Evolutionary conservation across 2,888 invertebrate genomes (phyloP), one percentile per base, ranked within the genome.

Genomic region (Ecliptopera silaceata): DNA sequence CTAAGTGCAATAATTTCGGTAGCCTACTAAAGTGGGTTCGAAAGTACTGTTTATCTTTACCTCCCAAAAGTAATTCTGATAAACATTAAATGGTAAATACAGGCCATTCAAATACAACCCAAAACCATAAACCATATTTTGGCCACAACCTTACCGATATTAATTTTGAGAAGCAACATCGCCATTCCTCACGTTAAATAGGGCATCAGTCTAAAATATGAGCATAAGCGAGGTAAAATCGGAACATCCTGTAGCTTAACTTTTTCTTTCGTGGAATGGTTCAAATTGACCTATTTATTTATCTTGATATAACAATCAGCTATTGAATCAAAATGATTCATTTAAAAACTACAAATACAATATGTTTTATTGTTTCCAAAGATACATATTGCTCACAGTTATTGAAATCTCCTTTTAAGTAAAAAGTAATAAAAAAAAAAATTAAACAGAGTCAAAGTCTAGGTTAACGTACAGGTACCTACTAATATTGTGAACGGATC

Each of bases 161-260:
- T 56, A 56, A 58, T 49, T 52, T 58, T 51, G 45, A 48, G 48
- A 52, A 43, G 22, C 39, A 22, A 48, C 43, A 54, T 54, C n/a
- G 29, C 53, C 22, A 39, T 41, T 46, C 34, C 47, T 43, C 26
- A 54, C 42, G 13, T 32, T 47, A 29, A 59, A 49, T 60, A 48
- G 38, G 38, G 50, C 48, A 63, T 64, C 59, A 64, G 39, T 43
- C 58, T 61, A 59, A 68, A 64, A 54, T 66, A 64, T 61, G 58
- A 45, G 59, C 55, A 34, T 39, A 50, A 42, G 49, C 22, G 49
- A 42, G 13, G 11, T 12, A 5, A 20, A 39, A 34, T 34, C 12
- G 4, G 5, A 13, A 34, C 34, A 26, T 26, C 6, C 26, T 26
- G 6, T 6, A 4, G 26, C 10, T 26, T 5, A 8, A 26, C n/a